These are phyloP conservation scores for Strigamia transsilvanica DNA, from an alignment of 2,888 invertebrate genomes.

Conservation along the genomic window DNA sequence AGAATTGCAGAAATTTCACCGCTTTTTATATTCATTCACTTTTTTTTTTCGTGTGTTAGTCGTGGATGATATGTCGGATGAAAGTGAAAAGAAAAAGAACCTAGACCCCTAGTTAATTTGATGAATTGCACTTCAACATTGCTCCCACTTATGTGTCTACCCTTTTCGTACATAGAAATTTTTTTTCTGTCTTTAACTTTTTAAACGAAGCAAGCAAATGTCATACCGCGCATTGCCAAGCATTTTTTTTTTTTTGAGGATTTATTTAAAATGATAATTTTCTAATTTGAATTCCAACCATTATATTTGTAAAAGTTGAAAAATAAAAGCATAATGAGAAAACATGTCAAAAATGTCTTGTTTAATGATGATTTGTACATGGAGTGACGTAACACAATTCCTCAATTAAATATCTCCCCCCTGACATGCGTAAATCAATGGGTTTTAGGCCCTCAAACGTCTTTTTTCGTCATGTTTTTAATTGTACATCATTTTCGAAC, in stretches of 20 bases:
- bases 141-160: not conserved
- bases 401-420: not conserved
- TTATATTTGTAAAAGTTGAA: not conserved
- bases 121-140: constrained; percentile 24
- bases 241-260: not conserved
- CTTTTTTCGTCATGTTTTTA: not conserved
- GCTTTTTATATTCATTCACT: constrained; percentile 32
- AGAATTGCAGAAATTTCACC: constrained; percentile 33
- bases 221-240: not conserved
- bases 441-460: not conserved
- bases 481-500: not conserved
- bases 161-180: not conserved
- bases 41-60: not conserved
- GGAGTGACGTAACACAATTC: not conserved
- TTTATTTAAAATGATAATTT: not conserved
- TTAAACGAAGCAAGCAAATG: not conserved
- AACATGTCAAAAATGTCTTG: not conserved
- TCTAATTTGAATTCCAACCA: not conserved
- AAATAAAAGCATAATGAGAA: not conserved
- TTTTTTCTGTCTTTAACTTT: not conserved
- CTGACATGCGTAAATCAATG: not conserved
- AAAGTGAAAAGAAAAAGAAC: not conserved
- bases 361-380: not conserved
- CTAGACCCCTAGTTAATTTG: constrained; percentile 22
- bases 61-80: not conserved